Conservation (phyloP, 2,888 invertebrate genomes). For the Hanleya hanleyi region DNA sequence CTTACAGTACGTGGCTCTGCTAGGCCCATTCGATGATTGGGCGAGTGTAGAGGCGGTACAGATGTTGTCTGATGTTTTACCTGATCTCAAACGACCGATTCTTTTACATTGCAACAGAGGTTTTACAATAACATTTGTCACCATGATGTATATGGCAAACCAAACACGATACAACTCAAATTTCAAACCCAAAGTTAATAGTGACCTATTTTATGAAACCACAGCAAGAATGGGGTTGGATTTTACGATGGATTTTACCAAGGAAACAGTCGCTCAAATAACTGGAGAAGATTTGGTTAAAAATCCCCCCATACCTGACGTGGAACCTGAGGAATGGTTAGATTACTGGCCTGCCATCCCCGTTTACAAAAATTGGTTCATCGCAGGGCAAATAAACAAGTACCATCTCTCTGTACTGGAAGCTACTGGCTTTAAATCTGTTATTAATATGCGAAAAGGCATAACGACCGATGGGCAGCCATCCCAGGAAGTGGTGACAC, state of each 20-base stretch:
- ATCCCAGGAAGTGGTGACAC: conserved; percentile 56
- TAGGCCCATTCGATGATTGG: conserved; percentile 54
- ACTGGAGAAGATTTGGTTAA: conserved; percentile 51
- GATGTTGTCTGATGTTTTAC: conserved; percentile 42
- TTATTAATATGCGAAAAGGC: conserved; percentile 58
- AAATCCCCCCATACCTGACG: conserved; percentile 46
- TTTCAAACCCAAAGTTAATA: conserved; percentile 48
- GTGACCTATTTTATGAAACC: conserved; percentile 51
- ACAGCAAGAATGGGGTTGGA: conserved; percentile 56
- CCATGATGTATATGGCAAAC: conserved; percentile 55
- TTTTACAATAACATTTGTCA: conserved; percentile 53
- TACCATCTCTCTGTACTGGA: conserved; percentile 51
- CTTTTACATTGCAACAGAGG: conserved; percentile 52
- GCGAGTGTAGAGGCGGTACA: conserved; percentile 49
- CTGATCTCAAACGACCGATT: conserved; percentile 39
- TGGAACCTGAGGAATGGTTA: conserved; percentile 53
- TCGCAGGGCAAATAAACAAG: conserved; percentile 58
- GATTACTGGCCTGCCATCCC: conserved; percentile 63
- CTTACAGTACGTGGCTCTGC: conserved; percentile 47
- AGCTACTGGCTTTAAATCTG: conserved; percentile 48
- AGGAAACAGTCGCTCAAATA: conserved; percentile 48
- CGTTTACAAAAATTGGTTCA: conserved; percentile 58
- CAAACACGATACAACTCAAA: conserved; percentile 45
- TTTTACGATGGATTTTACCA: conserved; percentile 49
- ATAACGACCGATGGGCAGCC: conserved; percentile 43